These are phyloP conservation scores for Cotesia typhae DNA, from an alignment of 1,140 invertebrate genomes.

Conservation along the genomic window DNA sequence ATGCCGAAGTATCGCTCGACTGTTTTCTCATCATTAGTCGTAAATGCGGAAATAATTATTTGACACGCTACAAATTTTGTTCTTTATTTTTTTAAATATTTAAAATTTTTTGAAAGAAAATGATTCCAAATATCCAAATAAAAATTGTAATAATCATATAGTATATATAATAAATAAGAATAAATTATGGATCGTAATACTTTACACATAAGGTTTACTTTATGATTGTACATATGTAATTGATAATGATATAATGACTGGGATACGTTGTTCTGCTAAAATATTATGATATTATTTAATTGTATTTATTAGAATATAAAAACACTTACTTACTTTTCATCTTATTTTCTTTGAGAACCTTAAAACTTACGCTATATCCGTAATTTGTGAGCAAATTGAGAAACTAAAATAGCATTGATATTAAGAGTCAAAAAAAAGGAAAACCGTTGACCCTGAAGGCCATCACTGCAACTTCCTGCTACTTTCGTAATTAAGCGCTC, in stretches of 20 bases:
- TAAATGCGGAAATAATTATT: constrained; percentile 5
- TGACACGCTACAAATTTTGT: constrained; percentile 15
- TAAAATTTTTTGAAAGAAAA: background rate
- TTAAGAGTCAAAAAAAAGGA: too few species aligned
- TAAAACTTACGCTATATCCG: too few species aligned
- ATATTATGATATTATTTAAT: constrained; percentile 4
- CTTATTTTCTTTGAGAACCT: too few species aligned
- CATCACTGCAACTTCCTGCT: too few species aligned
- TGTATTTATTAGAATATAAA: background rate
- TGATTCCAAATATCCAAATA: background rate
- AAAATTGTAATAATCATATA: constrained; percentile 2
- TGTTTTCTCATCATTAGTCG: constrained; percentile 21
- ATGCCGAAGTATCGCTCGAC: background rate
- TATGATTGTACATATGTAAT: constrained; percentile 57
- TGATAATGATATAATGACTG: constrained; percentile 41
- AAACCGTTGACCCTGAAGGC: too few species aligned
- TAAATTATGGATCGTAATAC: constrained; percentile 20
- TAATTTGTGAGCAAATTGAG: too few species aligned
- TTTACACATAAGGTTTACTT: constrained; percentile 33
- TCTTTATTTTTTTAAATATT: constrained; percentile 30
- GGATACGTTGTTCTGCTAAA: constrained; percentile 23
- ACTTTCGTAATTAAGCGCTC: too few species aligned
- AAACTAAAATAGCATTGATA: too few species aligned
- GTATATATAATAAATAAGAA: constrained; percentile 1
- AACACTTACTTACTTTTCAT: constrained; percentile 2